Evolutionary conservation across 2,797 vertebrate species (phyloP).

Genomic region (Vespertilio murinus): DNA sequence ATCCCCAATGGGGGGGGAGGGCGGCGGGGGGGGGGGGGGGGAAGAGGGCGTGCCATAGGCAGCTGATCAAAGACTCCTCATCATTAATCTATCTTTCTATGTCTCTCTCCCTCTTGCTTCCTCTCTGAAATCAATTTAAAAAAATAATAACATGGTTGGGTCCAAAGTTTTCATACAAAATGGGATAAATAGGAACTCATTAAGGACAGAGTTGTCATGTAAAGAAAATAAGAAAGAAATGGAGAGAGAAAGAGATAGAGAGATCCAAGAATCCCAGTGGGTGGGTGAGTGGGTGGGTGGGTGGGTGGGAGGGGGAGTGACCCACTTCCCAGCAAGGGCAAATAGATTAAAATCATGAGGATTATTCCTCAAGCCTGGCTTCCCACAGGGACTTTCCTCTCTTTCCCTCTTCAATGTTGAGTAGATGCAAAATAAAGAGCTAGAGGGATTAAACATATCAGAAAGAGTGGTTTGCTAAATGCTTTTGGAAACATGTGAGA

Average conservation of each 20-base stretch:
- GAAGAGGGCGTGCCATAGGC: rapidly evolving
- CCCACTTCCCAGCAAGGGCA: background rate
- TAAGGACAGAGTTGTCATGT: background rate
- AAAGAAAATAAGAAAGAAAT: background rate
- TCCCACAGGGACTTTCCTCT: background rate
- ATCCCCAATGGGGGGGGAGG: too few species aligned
- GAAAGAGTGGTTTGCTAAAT: conserved; percentile 33
- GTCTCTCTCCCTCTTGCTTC: too few species aligned
- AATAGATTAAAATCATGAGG: background rate
- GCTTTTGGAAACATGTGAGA: conserved; percentile 7
- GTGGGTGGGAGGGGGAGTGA: background rate
- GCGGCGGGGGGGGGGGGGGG: too few species aligned
- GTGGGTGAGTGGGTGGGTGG: too few species aligned
- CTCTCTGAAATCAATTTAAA: too few species aligned
- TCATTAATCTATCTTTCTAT: too few species aligned
- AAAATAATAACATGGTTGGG: background rate
- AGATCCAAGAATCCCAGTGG: background rate
- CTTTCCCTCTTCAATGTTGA: background rate
- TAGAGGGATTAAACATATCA: background rate
- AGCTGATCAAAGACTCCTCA: too few species aligned
- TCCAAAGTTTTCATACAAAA: background rate
- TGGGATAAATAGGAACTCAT: background rate
- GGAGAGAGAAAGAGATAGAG: background rate
- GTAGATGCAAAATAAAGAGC: conserved; percentile 13
- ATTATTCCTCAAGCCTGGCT: background rate